Percentiles rank a stretch among this genome's conserved stretches.
Evolutionary conservation across 2,797 vertebrate species (phyloP).

Genomic region (Parauchenoglanis ngamensis): DNA sequence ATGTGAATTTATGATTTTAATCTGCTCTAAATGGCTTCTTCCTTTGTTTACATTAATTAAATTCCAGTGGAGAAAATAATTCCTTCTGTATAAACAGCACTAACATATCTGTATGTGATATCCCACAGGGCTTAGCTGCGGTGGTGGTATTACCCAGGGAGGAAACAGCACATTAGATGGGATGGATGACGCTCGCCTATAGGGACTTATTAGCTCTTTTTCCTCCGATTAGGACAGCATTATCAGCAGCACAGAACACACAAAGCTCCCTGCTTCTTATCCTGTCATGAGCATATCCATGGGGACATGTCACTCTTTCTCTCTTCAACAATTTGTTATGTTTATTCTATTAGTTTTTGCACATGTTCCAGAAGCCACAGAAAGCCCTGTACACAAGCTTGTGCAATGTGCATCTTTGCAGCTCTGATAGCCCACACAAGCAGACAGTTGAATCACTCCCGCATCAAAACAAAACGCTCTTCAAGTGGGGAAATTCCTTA

Average conservation of each 20-base stretch:
- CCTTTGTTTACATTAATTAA: conserved; percentile 27
- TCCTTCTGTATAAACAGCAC: conserved; percentile 17
- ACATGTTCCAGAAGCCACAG: neutral
- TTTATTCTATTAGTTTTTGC: conserved; percentile 17
- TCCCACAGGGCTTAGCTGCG: conserved; percentile 5
- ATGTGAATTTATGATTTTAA: conserved; percentile 18
- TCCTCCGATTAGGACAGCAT: conserved; percentile 27
- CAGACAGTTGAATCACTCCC: conserved; percentile 4
- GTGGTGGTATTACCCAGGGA: conserved; percentile 23
- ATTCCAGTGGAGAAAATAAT: conserved; percentile 15
- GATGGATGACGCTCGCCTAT: conserved; percentile 45
- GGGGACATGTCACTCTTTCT: conserved; percentile 3
- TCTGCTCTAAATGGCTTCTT: conserved; percentile 30
- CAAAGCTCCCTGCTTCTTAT: conserved; percentile 1
- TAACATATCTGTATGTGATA: conserved; percentile 20
- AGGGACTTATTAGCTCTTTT: conserved; percentile 35
- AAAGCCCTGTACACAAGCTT: neutral
- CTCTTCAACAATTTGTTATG: neutral
- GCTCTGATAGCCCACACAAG: conserved; percentile 9
- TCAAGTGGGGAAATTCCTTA: conserved; percentile 1
- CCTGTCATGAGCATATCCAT: neutral
- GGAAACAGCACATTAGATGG: conserved; percentile 36
- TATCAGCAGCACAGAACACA: conserved; percentile 37
- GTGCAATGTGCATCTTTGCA: neutral
- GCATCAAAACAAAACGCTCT: conserved; percentile 10